phyloP scores from a whole-genome alignment of 2,888 invertebrate species.

The Tridacna gigas region DNA sequence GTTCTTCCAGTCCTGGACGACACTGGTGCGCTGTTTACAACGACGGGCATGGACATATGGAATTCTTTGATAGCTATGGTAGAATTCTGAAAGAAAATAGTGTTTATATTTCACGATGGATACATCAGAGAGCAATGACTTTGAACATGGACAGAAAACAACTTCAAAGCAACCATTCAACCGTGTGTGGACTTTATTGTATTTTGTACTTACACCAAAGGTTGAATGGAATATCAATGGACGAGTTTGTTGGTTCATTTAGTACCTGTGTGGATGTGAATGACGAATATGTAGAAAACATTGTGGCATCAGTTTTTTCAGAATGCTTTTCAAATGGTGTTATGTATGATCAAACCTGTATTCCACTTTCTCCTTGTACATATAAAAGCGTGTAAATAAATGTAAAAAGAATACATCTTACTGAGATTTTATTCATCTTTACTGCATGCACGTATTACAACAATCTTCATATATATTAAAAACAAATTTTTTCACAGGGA shows the following conservation, averaged over 20 bases:
- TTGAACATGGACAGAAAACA: constrained; percentile 12
- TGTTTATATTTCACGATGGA: constrained; percentile 22
- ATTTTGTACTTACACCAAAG: constrained; percentile 35
- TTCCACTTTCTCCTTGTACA: constrained; percentile 6
- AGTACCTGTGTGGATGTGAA: constrained; percentile 4
- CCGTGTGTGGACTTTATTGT: constrained; percentile 40
- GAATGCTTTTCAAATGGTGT: constrained; percentile 28
- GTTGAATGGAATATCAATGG: constrained; percentile 9
- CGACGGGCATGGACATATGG: constrained; percentile 13
- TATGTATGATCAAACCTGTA: constrained; percentile 19
- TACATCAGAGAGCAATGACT: constrained; percentile 8
- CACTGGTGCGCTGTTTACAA: constrained; percentile 43
- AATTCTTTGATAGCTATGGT: constrained; percentile 36
- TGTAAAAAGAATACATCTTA: neutral
- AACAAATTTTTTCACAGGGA: neutral
- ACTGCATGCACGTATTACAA: no score
- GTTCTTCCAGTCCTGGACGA: constrained; percentile 24
- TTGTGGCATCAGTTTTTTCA: neutral
- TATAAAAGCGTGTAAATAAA: constrained; percentile 6
- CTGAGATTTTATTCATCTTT: no score
- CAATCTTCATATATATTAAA: no score
- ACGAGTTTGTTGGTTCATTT: constrained; percentile 32
- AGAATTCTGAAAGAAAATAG: constrained; percentile 17
- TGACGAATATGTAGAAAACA: constrained; percentile 23
- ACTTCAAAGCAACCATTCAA: constrained; percentile 29